Percentiles rank a stretch among this genome's conserved stretches.
These are phyloP conservation scores for Trachelus troglodyta DNA, from an alignment of 2,888 invertebrate genomes.

Conservation along the genomic window DNA sequence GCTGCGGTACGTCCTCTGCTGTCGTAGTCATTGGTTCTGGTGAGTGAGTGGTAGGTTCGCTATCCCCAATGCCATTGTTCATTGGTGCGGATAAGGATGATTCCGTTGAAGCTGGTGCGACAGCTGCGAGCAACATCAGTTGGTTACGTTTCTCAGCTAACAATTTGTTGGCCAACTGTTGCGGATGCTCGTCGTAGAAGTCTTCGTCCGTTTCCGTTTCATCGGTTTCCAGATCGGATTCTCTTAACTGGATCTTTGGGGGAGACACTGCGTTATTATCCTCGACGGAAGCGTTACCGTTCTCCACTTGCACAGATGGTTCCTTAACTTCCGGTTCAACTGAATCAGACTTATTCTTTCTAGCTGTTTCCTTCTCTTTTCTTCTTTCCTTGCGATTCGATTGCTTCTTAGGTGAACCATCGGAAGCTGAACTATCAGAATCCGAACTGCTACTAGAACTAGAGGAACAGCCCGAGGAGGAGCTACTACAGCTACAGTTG, in stretches of 20 bases:
- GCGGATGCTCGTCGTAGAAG: slow-evolving; percentile 87
- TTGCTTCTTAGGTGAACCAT: slow-evolving; percentile 67
- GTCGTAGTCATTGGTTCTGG: slow-evolving; percentile 32
- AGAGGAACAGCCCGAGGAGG: slow-evolving; percentile 75
- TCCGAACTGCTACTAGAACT: slow-evolving; percentile 72
- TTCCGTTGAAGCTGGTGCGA: slow-evolving; percentile 67
- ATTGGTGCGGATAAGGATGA: slow-evolving; percentile 33
- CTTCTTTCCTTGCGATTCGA: slow-evolving; percentile 64
- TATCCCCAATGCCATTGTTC: slow-evolving; percentile 55
- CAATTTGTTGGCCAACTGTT: slow-evolving; percentile 78
- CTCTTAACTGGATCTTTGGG: slow-evolving; percentile 75
- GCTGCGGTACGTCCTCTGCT: slow-evolving; percentile 60
- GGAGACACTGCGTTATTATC: slow-evolving; percentile 56
- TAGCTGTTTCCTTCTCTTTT: slow-evolving; percentile 64
- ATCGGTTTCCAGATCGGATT: slow-evolving; percentile 87
- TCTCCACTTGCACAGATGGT: slow-evolving; percentile 17
- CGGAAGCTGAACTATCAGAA: slow-evolving; percentile 74
- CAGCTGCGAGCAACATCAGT: slow-evolving; percentile 72
- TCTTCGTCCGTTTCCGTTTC: slow-evolving; percentile 90
- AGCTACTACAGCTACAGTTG: slow-evolving; percentile 85
- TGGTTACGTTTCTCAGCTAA: slow-evolving; percentile 81
- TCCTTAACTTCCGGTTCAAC: slow-evolving; percentile 14
- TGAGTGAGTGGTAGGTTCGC: neutral
- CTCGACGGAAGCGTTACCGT: slow-evolving; percentile 57
- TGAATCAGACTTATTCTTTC: slow-evolving; percentile 45